Evolutionary conservation across 2,888 invertebrate species (phyloP), one percentile per base, ranked within the genome.

Genomic region (Chloromyia formosa): DNA sequence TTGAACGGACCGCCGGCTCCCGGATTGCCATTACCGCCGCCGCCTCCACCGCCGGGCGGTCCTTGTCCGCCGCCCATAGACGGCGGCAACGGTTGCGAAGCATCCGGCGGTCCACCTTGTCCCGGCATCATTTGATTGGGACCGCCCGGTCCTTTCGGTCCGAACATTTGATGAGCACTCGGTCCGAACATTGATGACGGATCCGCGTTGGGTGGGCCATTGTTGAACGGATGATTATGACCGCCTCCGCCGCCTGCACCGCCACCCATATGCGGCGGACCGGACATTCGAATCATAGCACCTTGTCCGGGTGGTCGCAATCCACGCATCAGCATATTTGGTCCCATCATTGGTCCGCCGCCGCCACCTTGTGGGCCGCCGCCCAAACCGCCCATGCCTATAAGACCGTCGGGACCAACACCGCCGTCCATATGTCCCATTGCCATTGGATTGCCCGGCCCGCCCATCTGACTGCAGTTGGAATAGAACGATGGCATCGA

Each of bases 51-150:
- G 5, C 56, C 56, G 3, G 27, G 27, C 7, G 27, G 27, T 35
- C 27, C 27, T 56, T 40, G 40, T n/a, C 74, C 74, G 12, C 92
- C 92, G 62, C 92, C 92, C 92, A 93, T 92, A 23, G 92, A 92
- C 18, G 93, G 93, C 49, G 93, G 93, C 76, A 93, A 85, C 7
- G 93, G 92, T 83, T 93, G 93, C 68, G 90, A 91, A 35, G 90
- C 89, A 79, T 89, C 89, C 14, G 89, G 88, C 40, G 90, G 87
- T 27, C 76, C 76, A 14, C 76, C 76, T 9, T 12, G 49, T 12
- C 68, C 68, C 1, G 69, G 58, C 82, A 84, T 69, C 77, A 79
- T 78, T 73, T 77, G 79, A 4, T 35, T 89, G 14, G 87, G 87
- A 5, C 88, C 88, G 22, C 88, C 88, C 27, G 27, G 27, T 35